Evolutionary conservation across 2,888 invertebrate genomes (phyloP).

Genomic region (Eubasilissa splendida): DNA sequence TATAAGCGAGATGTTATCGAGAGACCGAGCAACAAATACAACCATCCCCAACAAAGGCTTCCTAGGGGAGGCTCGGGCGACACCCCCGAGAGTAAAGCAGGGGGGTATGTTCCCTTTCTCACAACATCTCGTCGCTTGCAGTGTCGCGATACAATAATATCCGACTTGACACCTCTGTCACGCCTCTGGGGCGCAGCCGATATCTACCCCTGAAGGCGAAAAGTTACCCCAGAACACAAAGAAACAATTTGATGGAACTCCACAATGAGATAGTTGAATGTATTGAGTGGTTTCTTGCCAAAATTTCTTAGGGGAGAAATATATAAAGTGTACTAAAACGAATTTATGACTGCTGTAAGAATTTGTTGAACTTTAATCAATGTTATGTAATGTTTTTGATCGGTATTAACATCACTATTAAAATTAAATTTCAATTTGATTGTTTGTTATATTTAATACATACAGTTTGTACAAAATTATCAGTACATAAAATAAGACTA

Average conservation of each 20-base stretch:
- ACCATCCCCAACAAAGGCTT: slow-evolving; percentile 21
- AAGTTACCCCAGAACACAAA: slow-evolving; percentile 29
- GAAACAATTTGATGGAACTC: slow-evolving; percentile 46
- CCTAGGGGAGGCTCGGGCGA: slow-evolving; percentile 5
- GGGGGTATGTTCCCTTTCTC: slow-evolving; percentile 51
- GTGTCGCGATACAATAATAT: slow-evolving; percentile 56
- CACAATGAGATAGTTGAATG: slow-evolving; percentile 38
- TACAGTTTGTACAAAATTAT: too few relatives aligned
- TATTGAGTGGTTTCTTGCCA: slow-evolving; percentile 33
- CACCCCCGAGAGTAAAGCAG: slow-evolving; percentile 20
- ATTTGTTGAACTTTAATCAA: too few relatives aligned
- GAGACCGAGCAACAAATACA: slow-evolving; percentile 42
- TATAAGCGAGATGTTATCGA: slow-evolving; percentile 36
- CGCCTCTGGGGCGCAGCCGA: slow-evolving; percentile 38
- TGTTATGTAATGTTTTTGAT: too few relatives aligned
- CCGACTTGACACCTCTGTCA: slow-evolving; percentile 47
- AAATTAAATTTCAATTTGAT: too few relatives aligned
- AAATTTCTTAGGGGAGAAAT: neutral
- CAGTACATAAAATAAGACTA: too few relatives aligned
- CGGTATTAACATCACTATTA: too few relatives aligned
- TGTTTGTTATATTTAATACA: too few relatives aligned
- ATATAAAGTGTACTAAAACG: too few relatives aligned
- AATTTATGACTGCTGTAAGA: too few relatives aligned
- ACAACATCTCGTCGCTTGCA: slow-evolving; percentile 56
- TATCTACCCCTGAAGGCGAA: slow-evolving; percentile 20